phyloP scores from a whole-genome alignment of 2,888 invertebrate species.

The Sepioteuthis lessoniana region DNA sequence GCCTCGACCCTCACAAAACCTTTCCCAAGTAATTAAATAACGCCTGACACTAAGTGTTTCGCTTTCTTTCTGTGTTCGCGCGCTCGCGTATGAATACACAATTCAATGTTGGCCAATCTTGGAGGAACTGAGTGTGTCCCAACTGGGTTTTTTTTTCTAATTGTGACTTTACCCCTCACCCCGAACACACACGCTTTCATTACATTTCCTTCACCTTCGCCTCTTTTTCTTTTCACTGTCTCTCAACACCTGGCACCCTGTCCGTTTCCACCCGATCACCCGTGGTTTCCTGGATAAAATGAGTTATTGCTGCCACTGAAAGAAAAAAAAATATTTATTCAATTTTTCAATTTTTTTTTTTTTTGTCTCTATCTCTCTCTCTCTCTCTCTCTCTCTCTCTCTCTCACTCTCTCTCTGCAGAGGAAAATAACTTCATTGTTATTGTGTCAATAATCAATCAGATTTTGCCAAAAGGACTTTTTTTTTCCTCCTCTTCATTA shows the following conservation, averaged over 20 bases:
- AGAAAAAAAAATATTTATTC: too few species aligned
- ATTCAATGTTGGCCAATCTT: background rate
- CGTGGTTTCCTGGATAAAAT: background rate
- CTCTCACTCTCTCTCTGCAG: background rate
- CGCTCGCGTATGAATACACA: background rate
- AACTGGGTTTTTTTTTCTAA: background rate
- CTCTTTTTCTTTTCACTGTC: background rate
- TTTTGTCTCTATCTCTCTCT: too few species aligned
- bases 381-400: background rate
- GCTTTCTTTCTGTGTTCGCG: background rate
- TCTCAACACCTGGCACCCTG: background rate
- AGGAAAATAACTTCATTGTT: background rate
- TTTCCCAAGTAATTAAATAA: background rate
- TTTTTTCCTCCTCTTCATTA: background rate
- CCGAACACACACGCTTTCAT: background rate
- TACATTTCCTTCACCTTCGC: background rate
- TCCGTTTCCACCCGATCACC: background rate
- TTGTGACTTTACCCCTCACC: background rate
- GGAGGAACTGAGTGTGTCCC: background rate
- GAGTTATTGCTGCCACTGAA: background rate
- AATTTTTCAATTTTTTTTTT: too few species aligned
- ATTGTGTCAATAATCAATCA: conserved; percentile 12
- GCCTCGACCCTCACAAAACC: background rate
- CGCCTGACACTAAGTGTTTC: background rate
- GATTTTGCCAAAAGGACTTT: background rate